Conservation (phyloP, 2,797 vertebrate genomes). For the Melanotaenia maccullochi region DNA sequence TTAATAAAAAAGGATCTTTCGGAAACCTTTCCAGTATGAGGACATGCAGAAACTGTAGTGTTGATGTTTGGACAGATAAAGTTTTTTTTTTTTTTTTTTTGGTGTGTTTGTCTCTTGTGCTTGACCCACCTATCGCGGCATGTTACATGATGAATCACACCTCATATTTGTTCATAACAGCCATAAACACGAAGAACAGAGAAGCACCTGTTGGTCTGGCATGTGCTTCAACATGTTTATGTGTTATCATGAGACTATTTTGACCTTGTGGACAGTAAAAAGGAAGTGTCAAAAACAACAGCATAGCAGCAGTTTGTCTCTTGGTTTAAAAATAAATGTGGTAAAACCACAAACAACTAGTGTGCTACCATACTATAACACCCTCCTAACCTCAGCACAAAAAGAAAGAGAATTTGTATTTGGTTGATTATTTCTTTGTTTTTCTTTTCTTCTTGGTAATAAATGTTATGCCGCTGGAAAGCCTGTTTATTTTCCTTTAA, state of each 20-base stretch:
- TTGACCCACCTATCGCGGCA: background rate
- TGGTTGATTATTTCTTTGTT: too few relatives aligned
- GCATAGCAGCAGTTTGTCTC: too few relatives aligned
- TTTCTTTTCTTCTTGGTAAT: too few relatives aligned
- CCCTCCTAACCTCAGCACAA: too few relatives aligned
- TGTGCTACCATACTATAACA: too few relatives aligned
- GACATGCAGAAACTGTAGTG: background rate
- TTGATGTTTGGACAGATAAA: background rate
- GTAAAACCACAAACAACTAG: too few relatives aligned
- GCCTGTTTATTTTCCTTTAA: too few relatives aligned
- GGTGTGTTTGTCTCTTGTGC: too few relatives aligned
- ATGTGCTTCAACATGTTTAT: background rate
- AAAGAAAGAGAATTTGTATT: too few relatives aligned
- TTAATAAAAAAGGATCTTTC: background rate
- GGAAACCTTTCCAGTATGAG: background rate
- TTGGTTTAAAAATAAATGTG: too few relatives aligned
- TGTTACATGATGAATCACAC: too few relatives aligned
- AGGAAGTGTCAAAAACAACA: slow-evolving; percentile 32
- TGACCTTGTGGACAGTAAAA: slow-evolving; percentile 48
- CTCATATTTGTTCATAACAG: background rate
- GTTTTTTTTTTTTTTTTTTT: background rate
- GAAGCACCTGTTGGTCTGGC: background rate
- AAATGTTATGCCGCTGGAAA: too few relatives aligned
- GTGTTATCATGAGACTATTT: background rate
- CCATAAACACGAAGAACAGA: background rate